phyloP scores from a whole-genome alignment of 2,113 vertebrate species.

The Lamprologus tigripictilis region DNA sequence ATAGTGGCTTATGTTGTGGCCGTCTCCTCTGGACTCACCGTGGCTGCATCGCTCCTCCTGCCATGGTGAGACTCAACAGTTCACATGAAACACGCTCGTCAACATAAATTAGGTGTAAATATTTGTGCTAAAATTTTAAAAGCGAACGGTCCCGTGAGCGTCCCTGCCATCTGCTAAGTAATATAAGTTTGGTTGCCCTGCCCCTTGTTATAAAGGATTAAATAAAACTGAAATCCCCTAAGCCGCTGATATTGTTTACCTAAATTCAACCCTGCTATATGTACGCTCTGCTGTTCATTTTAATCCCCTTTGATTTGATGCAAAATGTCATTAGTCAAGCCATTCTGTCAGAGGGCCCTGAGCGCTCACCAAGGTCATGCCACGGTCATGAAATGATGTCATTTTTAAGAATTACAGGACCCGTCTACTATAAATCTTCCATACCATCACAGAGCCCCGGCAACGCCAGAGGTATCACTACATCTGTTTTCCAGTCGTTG shows the following conservation, averaged over 20 bases:
- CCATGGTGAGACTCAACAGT: slow-evolving; percentile 80
- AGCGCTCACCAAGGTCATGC: neutral
- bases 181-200: neutral
- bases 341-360: neutral
- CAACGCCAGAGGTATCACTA: neutral
- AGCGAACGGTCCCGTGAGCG: fast-evolving
- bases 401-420: neutral
- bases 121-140: neutral
- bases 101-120: neutral
- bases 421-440: neutral
- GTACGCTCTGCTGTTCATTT: neutral
- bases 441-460: neutral
- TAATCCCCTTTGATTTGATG: neutral
- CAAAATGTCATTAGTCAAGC: neutral
- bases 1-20: slow-evolving; percentile 85
- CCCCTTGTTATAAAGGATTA: neutral
- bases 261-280: neutral
- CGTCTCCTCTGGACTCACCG: slow-evolving; percentile 87
- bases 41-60: slow-evolving; percentile 86
- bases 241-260: neutral
- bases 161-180: neutral
- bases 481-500: slow-evolving; percentile 4
- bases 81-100: neutral
- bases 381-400: neutral
- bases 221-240: neutral